A percentile compares a stretch with the other conserved stretches of the same genome.
Evolutionary conservation across 1,140 invertebrate species (phyloP).

Genomic region (Caenorhabditis inopinata): DNA sequence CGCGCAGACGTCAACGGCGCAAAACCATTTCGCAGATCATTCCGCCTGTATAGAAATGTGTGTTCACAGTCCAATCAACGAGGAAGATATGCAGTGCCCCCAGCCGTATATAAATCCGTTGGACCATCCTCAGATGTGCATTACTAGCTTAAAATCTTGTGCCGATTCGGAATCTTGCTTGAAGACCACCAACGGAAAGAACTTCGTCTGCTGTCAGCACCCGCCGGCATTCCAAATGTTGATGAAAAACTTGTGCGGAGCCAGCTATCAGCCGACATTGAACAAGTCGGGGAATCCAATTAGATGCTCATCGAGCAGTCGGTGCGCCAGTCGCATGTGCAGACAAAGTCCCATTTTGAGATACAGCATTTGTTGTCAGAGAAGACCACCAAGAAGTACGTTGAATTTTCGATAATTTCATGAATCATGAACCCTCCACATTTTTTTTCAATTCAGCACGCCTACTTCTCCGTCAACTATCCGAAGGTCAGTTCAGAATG

Average conservation of each 20-base stretch:
- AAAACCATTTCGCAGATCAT: constrained; percentile 1
- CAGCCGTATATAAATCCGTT: constrained; percentile 1
- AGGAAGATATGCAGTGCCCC: constrained; percentile 2
- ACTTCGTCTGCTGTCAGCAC: constrained; percentile 6
- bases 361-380: constrained; percentile 26
- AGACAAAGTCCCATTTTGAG: not conserved
- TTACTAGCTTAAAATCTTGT: not conserved
- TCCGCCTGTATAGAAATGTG: constrained; percentile 12
- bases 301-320: constrained; percentile 15
- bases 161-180: constrained; percentile 2
- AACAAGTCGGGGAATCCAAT: constrained; percentile 13
- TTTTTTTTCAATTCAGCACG: not conserved
- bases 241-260: not conserved
- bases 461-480: constrained; percentile 2
- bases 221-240: constrained; percentile 1
- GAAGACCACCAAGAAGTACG: not conserved
- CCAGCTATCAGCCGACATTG: constrained; percentile 22
- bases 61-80: constrained; percentile 1
- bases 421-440: too few relatives aligned
- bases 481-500: constrained; percentile 10
- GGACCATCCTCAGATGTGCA: constrained; percentile 25
- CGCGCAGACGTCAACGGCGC: not conserved
- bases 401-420: not conserved
- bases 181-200: not conserved
- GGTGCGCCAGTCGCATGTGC: not conserved